Percentiles rank a stretch among this genome's conserved stretches.
phyloP scores from a whole-genome alignment of 2,888 invertebrate species.

The Drosophila sordidapex region DNA sequence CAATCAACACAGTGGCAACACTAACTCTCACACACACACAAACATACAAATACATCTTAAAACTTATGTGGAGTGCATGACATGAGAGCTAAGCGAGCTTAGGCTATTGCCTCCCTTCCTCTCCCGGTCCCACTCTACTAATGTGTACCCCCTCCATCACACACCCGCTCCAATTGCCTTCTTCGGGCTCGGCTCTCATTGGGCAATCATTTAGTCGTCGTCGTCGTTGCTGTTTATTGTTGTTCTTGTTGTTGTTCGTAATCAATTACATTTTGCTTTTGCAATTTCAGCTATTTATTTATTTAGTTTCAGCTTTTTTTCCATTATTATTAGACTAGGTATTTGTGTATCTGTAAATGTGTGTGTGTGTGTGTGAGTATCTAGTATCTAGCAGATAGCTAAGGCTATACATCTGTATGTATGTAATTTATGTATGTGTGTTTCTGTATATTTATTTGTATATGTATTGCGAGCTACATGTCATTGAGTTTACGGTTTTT shows the following conservation, averaged over 20 bases:
- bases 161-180: conserved; percentile 17
- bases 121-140: conserved; percentile 8
- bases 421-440: conserved; percentile 24
- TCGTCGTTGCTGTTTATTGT: conserved; percentile 44
- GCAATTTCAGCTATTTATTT: conserved; percentile 80
- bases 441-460: conserved; percentile 23
- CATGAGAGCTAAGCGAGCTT: conserved; percentile 74
- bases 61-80: conserved; percentile 76
- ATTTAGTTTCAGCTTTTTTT: conserved; percentile 77
- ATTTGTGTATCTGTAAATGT: conserved; percentile 21
- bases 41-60: conserved; percentile 24
- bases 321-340: conserved; percentile 75
- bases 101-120: conserved; percentile 43
- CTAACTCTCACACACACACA: conserved; percentile 18
- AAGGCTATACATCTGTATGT: conserved; percentile 18
- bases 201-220: conserved; percentile 77
- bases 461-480: conserved; percentile 46
- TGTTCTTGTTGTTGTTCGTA: conserved; percentile 60
- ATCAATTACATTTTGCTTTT: conserved; percentile 80
- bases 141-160: not conserved
- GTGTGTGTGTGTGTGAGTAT: conserved; percentile 24
- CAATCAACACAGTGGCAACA: conserved; percentile 40
- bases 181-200: conserved; percentile 65
- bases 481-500: conserved; percentile 66
- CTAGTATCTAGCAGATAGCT: conserved; percentile 75